Percentiles rank a stretch among this genome's conserved stretches.
These are phyloP conservation scores for Tyria jacobaeae DNA, from an alignment of 2,888 invertebrate species.

Conservation along the genomic window DNA sequence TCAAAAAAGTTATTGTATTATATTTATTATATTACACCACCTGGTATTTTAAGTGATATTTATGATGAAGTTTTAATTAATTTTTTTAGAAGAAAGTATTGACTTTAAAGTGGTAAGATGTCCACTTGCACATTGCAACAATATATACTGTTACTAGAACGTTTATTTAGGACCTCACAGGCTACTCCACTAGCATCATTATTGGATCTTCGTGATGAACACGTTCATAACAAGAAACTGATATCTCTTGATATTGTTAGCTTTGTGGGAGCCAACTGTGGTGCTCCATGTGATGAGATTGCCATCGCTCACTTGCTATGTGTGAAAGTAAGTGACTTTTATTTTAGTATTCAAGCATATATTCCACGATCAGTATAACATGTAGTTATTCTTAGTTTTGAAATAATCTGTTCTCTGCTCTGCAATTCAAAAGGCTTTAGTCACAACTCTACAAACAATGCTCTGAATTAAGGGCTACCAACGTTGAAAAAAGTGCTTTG, in stretches of 20 bases:
- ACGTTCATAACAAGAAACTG: slow-evolving; percentile 90
- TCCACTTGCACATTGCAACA: slow-evolving; percentile 68
- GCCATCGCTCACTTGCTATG: slow-evolving; percentile 91
- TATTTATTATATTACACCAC: not conserved
- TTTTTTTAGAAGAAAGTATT: not conserved
- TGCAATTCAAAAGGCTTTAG: not conserved
- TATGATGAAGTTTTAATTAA: not conserved
- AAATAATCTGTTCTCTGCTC: not conserved
- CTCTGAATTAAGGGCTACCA: not conserved
- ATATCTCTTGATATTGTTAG: slow-evolving; percentile 90
- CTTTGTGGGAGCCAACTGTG: slow-evolving; percentile 89
- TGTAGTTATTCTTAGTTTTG: not conserved
- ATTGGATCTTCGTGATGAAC: slow-evolving; percentile 90
- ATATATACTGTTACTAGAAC: slow-evolving; percentile 84
- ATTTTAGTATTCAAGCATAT: not conserved
- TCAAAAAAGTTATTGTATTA: not conserved
- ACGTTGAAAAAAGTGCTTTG: not conserved
- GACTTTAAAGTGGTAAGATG: slow-evolving; percentile 29
- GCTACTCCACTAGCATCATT: slow-evolving; percentile 87
- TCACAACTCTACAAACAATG: not conserved
- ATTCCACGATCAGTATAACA: not conserved
- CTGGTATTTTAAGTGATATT: not conserved
- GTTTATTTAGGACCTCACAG: slow-evolving; percentile 88
- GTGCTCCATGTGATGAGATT: slow-evolving; percentile 91
- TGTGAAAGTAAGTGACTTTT: slow-evolving; percentile 79